Base-by-base conservation (phyloP, 2,888 invertebrate genomes). In the Sphaerophoria taeniata region DNA sequence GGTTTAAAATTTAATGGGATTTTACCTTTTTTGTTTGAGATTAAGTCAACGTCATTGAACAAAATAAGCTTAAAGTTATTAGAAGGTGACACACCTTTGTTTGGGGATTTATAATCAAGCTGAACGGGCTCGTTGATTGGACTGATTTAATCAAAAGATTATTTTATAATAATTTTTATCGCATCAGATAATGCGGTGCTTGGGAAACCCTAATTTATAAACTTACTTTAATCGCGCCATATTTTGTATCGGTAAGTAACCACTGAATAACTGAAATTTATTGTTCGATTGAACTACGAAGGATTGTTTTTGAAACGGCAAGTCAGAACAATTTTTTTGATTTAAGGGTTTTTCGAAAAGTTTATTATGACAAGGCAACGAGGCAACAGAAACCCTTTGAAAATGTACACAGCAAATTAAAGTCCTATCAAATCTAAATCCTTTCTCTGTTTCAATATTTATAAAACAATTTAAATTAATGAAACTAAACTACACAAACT, bases 401-500 rank as follows among this genome's bases (percentile, higher is more conserved):
- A 58, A 39, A 58, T 16, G 34, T 4, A 58, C 16, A 6, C 16
- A 39, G 6, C 16, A 36, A 36, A 4, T 7, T 12, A 60, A 43
- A 39, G 16, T 12, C 16, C 58, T 0, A 58, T 39, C 11, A 12
- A 9, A 9, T 2, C 6, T 12, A 11, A 6, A 6, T 16, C 3
- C 16, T 4, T 60, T 39, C 5, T 3, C 16, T 12, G 24, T 24
- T 60, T 1, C 39, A 7, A 0, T 60, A 60, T 60, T 60, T 31
- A 61, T 45, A 33, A 12, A 45, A 61, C 14, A 61, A 61, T 61
- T 31, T 61, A 61, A 45, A n/a, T 61, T 61, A 43, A 45, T 61
- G 45, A 45, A 61, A 45, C 31, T 31, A n/a, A 61, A 45, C 45
- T 31, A 45, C 45, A 31, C 7, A 61, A 61, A 61, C 61, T 43